Base-by-base conservation (phyloP, 2,113 vertebrate species). In the Peromyscus maniculatus region DNA sequence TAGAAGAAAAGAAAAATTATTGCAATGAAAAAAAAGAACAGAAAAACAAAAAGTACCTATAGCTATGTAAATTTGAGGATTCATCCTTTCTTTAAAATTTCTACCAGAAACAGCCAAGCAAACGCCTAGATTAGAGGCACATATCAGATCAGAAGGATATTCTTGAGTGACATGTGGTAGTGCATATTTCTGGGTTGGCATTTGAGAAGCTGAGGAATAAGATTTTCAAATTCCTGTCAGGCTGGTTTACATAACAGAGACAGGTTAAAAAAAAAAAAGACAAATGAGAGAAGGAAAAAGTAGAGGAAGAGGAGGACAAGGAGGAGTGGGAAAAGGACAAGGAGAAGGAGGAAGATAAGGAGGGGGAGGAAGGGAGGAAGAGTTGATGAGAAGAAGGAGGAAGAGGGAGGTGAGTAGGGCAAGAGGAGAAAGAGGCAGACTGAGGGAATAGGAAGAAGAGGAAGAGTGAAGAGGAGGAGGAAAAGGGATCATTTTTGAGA, bases 241-340 rank as follows among this genome's bases (percentile, higher is more conserved):
- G 6, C 21, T 57, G 12, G 15, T 22, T 6, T 71, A 52, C 6
- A n/a, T 26, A 33, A 55, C 0, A 46, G 3, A 49, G 16, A 49
- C 28, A 26, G 4, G 46, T 24, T 31, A 43, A 78, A 43, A 43
- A 43, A 43, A 66, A 66, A 3, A 13, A 52, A 79, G 0, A 31
- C 55, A 19, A 16, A 79, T 33, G 7, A 80, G 4, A 19, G 31
- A 80, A 55, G 6, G 15, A 67, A 46, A 2, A 28, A 1, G 8
- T 46, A 28, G 17, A 83, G 12, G 2, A 62, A 39, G n/a, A 80
- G 10, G 5, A 82, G 10, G 33, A 59, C 10, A 31, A 33, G 28
- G 1, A n/a, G 5, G 17, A 26, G 16, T 17, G 16, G 2, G 9
- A 57, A 4, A 12, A 67, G 1, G 28, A 26, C 10, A 31, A 31